A percentile compares a stretch with the other conserved stretches of the same genome.
These are phyloP conservation scores for Netelia melanura DNA, from an alignment of 2,888 invertebrate species.

Conservation along the genomic window DNA sequence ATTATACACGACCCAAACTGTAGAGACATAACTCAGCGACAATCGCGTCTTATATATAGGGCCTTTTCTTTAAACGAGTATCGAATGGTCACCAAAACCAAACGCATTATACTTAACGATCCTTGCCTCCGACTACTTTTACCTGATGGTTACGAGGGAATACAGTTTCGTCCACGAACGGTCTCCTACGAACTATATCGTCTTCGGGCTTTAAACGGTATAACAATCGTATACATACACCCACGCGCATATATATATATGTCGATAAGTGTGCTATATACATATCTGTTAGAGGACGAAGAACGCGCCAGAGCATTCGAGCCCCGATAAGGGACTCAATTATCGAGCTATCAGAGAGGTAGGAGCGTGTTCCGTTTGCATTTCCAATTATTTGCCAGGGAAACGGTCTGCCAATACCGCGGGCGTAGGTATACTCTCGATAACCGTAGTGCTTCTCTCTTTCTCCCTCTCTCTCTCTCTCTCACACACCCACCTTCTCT, in stretches of 20 bases:
- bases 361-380: conserved; percentile 83
- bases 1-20: conserved; percentile 41
- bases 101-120: neutral
- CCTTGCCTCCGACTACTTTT: neutral
- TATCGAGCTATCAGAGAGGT: conserved; percentile 83
- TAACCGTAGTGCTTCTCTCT: conserved; percentile 69
- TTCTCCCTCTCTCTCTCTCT: conserved; percentile 49
- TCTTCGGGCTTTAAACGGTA: conserved; percentile 15
- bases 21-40: conserved; percentile 34
- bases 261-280: conserved; percentile 12
- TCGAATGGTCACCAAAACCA: neutral
- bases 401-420: conserved; percentile 84
- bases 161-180: conserved; percentile 2
- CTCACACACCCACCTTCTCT: conserved; percentile 12
- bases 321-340: conserved; percentile 84
- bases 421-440: conserved; percentile 74
- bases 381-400: conserved; percentile 84
- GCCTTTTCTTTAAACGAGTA: neutral
- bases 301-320: conserved; percentile 76
- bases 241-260: conserved; percentile 6
- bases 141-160: neutral
- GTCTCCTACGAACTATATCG: neutral
- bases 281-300: conserved; percentile 33
- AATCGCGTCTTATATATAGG: neutral
- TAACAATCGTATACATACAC: neutral